Percentiles rank a stretch among this genome's conserved stretches.
Evolutionary conservation across 2,797 vertebrate genomes (phyloP).

Genomic region (Ambastaia sidthimunki): DNA sequence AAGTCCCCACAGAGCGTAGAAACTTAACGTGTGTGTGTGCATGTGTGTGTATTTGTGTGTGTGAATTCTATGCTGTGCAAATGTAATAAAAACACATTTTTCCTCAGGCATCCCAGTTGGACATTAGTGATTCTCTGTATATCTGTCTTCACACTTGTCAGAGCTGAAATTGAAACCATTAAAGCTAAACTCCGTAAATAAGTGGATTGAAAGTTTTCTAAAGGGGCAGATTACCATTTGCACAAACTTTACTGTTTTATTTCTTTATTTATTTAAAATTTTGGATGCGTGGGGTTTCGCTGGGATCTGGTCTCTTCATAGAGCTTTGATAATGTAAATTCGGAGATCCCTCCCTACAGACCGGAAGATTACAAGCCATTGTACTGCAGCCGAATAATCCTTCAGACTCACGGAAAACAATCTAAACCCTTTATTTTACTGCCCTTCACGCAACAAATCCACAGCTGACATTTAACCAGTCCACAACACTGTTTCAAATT

Average conservation of each 20-base stretch:
- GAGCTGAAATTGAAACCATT: constrained; percentile 76
- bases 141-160: constrained; percentile 69
- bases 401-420: constrained; percentile 74
- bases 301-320: constrained; percentile 68
- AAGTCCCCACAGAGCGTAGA: too few species aligned
- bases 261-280: constrained; percentile 42
- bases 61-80: constrained; percentile 16
- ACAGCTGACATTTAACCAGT: constrained; percentile 78
- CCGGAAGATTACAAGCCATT: constrained; percentile 81
- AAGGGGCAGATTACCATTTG: constrained; percentile 67
- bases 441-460: constrained; percentile 79
- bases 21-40: too few species aligned
- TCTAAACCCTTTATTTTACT: constrained; percentile 71
- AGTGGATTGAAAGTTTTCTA: constrained; percentile 75
- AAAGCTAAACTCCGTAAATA: constrained; percentile 74
- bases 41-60: background rate
- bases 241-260: constrained; percentile 57
- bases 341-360: constrained; percentile 74
- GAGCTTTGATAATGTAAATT: constrained; percentile 69
- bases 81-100: constrained; percentile 38
- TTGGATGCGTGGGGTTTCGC: constrained; percentile 68
- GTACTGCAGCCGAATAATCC: constrained; percentile 79
- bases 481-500: constrained; percentile 72
- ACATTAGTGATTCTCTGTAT: constrained; percentile 54
- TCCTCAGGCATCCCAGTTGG: constrained; percentile 39